Conservation (phyloP, 1,140 invertebrate genomes). For the Mactra quadrangularis region DNA sequence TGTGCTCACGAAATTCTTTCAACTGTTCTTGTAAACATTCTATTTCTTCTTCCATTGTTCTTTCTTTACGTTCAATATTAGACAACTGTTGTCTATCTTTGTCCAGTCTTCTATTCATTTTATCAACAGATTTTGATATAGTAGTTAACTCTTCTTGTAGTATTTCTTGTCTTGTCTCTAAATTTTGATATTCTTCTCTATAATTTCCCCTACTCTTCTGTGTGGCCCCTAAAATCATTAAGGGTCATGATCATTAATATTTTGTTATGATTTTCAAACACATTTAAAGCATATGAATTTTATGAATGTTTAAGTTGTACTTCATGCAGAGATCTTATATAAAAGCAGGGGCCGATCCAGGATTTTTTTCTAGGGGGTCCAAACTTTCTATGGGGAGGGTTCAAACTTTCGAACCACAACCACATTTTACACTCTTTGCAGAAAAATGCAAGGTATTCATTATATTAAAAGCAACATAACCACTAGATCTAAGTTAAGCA, state of each 20-base stretch:
- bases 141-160: constrained; percentile 50
- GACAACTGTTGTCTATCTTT: constrained; percentile 49
- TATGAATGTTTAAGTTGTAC: too few relatives aligned
- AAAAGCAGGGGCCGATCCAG: too few relatives aligned
- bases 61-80: constrained; percentile 56
- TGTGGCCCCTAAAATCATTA: neutral
- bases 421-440: too few relatives aligned
- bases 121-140: constrained; percentile 5
- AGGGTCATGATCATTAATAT: neutral
- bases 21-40: constrained; percentile 53
- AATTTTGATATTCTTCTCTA: constrained; percentile 50
- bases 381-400: too few relatives aligned
- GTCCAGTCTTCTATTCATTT: constrained; percentile 21
- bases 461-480: too few relatives aligned
- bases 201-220: constrained; percentile 22
- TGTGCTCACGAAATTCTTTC: constrained; percentile 28
- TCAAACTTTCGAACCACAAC: too few relatives aligned
- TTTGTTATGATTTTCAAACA: too few relatives aligned
- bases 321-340: too few relatives aligned
- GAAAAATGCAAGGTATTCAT: too few relatives aligned
- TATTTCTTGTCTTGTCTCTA: constrained; percentile 42
- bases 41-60: constrained; percentile 22
- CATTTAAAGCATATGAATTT: too few relatives aligned
- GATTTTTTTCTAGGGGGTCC: too few relatives aligned
- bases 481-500: too few relatives aligned